Base-by-base conservation (phyloP, 1,140 invertebrate species). In the Heliconius hermathena region DNA sequence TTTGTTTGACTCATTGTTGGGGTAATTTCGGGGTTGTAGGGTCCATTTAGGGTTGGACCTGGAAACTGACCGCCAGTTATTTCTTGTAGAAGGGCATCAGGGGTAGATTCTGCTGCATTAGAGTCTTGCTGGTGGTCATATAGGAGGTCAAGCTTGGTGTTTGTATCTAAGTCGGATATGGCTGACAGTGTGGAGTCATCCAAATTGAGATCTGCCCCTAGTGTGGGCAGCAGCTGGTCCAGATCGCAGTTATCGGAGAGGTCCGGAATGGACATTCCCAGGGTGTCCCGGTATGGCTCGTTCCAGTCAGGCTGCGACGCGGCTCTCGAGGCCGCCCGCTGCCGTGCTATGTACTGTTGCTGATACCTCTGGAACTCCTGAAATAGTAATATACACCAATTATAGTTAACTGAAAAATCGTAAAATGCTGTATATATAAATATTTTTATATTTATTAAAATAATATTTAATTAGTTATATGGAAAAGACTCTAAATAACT, bases 331-430 rank as follows among this genome's bases (percentile, higher is more conserved):
- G 92, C 93, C 1, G 94, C 94, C 2, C 95, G 93, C 83, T 96
- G 95, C 80, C 94, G 90, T 6, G 95, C 95, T 83, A 96, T 96
- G 86, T 96, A 96, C 87, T 96, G 95, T 91, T 95, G 95, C 84
- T 96, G 95, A 85, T 96, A 96, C 78, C 95, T 93, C 72, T 95
- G 95, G 86, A 96, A 96, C 82, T 96, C 95, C 91, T 96, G 95
- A 46, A 93, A 91, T 80, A 89, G 91, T 6, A 81, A 71, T 3
- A 57, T 71, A 33, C 18, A 71, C 11, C 29, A 8, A 33, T 18
- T 71, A 71, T 20, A 71, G 11, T 71, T 22, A 20, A 33, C 9
- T 18, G 33, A 71, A 18, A 11, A 18, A 20, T 57, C 18, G 22
- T n/a, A 11, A 9, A n/a, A 57, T 57, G 22, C 11, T 22, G 41